Evolutionary conservation across 2,888 invertebrate species (phyloP).

Genomic region (Onthophagus sagittarius): DNA sequence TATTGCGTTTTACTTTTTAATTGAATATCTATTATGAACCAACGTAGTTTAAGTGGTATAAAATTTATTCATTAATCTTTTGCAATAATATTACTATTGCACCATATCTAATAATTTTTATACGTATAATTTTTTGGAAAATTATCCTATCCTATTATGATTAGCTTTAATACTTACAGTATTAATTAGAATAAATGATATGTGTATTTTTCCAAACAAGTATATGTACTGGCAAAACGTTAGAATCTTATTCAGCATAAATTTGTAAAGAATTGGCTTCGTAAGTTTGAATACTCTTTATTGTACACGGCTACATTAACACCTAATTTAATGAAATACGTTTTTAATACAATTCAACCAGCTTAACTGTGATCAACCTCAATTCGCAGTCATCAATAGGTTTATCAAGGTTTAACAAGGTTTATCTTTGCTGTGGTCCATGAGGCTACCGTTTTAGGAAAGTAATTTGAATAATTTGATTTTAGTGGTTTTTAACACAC

Average conservation of each 20-base stretch:
- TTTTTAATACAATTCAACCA: not conserved
- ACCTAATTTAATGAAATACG: conserved; percentile 1
- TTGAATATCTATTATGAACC: no score
- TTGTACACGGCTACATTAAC: not conserved
- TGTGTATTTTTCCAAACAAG: not conserved
- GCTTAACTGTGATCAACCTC: no score
- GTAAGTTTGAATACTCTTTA: not conserved
- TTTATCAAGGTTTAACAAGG: no score
- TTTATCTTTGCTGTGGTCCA: no score
- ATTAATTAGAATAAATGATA: not conserved
- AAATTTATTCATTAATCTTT: not conserved
- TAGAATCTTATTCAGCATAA: not conserved
- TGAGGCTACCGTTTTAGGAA: no score
- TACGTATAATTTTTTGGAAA: not conserved
- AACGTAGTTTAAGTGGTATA: no score
- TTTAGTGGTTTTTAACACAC: no score
- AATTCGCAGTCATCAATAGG: no score
- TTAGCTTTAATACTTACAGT: not conserved
- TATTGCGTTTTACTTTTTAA: no score
- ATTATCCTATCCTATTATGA: not conserved
- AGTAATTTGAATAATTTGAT: no score
- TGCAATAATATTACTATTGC: not conserved
- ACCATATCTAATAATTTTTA: not conserved
- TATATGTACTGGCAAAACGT: not conserved
- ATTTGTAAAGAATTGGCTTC: not conserved